phyloP scores from a whole-genome alignment of 2,888 invertebrate species.

The Koerneria pararmatus region DNA sequence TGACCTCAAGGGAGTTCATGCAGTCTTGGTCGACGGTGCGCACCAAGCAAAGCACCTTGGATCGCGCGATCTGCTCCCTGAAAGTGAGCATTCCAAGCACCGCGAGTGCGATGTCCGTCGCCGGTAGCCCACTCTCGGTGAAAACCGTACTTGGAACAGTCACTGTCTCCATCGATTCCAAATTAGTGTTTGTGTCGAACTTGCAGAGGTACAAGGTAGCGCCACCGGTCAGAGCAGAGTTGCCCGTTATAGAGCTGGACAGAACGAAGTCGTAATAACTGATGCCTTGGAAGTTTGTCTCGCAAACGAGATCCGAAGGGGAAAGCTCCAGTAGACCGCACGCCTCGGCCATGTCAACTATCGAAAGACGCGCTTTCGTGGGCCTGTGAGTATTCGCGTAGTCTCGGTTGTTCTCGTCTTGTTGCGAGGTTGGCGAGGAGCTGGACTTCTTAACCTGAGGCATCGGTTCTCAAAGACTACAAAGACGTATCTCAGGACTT shows the following conservation, averaged over 20 bases:
- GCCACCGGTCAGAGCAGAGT: constrained; percentile 24
- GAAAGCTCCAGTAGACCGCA: constrained; percentile 50
- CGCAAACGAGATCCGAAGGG: constrained; percentile 54
- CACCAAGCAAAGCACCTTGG: constrained; percentile 12
- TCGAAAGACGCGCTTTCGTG: constrained; percentile 38
- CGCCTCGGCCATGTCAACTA: constrained; percentile 51
- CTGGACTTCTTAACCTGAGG: too few species aligned
- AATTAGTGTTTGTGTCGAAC: constrained; percentile 51
- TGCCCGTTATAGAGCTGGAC: constrained; percentile 32
- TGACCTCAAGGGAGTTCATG: too few species aligned
- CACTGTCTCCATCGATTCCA: constrained; percentile 49
- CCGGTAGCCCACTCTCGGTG: constrained; percentile 8
- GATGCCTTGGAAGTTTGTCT: constrained; percentile 39
- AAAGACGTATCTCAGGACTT: too few species aligned
- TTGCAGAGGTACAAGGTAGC: constrained; percentile 49
- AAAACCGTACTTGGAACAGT: constrained; percentile 26
- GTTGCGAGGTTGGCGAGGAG: too few species aligned
- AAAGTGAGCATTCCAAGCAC: constrained; percentile 16
- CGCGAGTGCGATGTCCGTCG: constrained; percentile 21
- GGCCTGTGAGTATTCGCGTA: too few species aligned
- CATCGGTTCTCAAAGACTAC: too few species aligned
- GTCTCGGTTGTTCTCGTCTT: too few species aligned
- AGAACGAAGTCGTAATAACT: constrained; percentile 55
- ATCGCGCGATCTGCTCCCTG: background rate
- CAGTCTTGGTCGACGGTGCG: background rate